Base-by-base conservation (phyloP, 2,113 vertebrate species). In the Paratilapia polleni region DNA sequence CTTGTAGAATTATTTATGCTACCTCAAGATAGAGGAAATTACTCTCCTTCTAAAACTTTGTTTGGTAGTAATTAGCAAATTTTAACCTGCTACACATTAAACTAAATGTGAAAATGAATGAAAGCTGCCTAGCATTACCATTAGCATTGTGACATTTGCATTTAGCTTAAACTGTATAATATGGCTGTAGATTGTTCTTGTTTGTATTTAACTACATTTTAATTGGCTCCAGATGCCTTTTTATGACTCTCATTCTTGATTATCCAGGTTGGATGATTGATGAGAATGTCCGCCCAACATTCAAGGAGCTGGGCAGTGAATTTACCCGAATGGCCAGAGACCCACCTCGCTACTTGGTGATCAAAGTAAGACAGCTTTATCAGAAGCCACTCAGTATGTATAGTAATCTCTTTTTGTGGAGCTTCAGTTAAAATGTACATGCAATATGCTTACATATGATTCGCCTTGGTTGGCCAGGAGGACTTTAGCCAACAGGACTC, bases 311-410 rank as follows among this genome's bases (percentile, higher is more conserved):
- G 84, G 98, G 97, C 4, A 98, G 95, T 88, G 98, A 99, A 90
- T 99, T 99, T 82, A 98, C 97, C 13, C 96, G 97, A 76, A 99
- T 99, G 98, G 98, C 98, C 58, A 96, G 98, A 31, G 98, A 99
- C 91, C 98, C 98, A 2, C 96, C 96, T 9, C 96, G 98, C 47
- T 99, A 98, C 85, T 95, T 99, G 64, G 98, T 99, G 68, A 97
- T 99, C 88, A 98, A 96, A 93, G 98, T 99, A 91, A 95, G 96
- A 58, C 34, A 4, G 6, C 17, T 61, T 49, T 9, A 61, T 61
- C 58, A 47, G 62, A 11, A n/a, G 15, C 28, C 10, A 58, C 17
- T 19, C 49, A 52, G 5, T 26, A 22, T 24, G 20, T 56, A 14
- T 28, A 75, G 12, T 57, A 57, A 54, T 54, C 14, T 58, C 6